phyloP scores from a whole-genome alignment of 2,797 vertebrate genomes.

The Premnoplex brunnescens region DNA sequence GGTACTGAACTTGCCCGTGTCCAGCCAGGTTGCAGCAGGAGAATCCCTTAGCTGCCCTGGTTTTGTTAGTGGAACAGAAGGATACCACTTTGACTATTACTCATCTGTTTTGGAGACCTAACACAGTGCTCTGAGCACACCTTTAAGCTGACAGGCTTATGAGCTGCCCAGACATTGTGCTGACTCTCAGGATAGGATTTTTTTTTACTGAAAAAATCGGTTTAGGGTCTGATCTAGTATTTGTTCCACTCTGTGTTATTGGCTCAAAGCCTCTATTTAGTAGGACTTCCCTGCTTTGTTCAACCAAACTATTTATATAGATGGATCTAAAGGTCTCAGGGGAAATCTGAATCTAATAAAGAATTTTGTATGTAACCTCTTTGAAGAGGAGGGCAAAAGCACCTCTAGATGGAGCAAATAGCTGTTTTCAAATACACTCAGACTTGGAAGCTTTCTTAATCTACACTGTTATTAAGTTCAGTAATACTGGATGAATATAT shows the following conservation, averaged over 20 bases:
- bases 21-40: not conserved
- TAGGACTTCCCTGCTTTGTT: slow-evolving; percentile 54
- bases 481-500: not conserved
- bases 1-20: not conserved
- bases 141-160: not conserved
- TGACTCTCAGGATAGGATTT: not conserved
- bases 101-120: not conserved
- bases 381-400: not conserved
- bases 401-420: slow-evolving; percentile 10
- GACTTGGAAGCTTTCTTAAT: not conserved
- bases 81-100: not conserved
- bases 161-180: not conserved
- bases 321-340: not conserved
- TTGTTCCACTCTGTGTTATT: slow-evolving; percentile 14
- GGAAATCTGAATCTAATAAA: not conserved
- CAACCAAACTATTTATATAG: slow-evolving; percentile 19
- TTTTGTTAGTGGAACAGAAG: not conserved
- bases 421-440: not conserved
- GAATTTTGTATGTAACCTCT: not conserved
- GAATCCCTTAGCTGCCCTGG: not conserved
- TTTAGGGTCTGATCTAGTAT: slow-evolving; percentile 16
- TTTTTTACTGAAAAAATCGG: not conserved
- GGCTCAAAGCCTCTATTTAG: slow-evolving; percentile 38
- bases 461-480: not conserved
- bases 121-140: accelerated